These are phyloP conservation scores for Callyntrura sp. DNA, from an alignment of 2,888 invertebrate species.

Conservation along the genomic window DNA sequence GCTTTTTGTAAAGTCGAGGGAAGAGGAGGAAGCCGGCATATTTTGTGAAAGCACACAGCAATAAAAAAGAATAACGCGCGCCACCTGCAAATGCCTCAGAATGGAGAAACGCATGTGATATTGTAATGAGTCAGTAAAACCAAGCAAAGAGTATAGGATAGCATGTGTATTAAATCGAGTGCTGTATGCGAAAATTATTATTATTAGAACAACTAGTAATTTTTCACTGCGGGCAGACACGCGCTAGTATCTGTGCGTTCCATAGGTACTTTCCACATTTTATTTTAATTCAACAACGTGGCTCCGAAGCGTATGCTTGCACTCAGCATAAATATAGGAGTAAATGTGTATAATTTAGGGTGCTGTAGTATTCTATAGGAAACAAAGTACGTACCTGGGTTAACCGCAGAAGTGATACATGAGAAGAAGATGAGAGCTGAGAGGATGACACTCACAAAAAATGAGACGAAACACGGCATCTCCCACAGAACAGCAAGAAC, in stretches of 20 bases:
- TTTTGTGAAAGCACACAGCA: too few relatives aligned
- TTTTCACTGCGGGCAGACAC: neutral
- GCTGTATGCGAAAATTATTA: too few relatives aligned
- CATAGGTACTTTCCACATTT: neutral
- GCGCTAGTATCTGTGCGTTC: neutral
- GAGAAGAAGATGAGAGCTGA: constrained; percentile 74
- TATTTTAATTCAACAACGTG: neutral
- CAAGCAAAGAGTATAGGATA: too few relatives aligned
- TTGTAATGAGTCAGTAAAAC: too few relatives aligned
- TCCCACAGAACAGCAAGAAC: constrained; percentile 24
- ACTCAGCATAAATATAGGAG: neutral
- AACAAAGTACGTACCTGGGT: constrained; percentile 69
- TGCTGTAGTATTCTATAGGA: neutral
- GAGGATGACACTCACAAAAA: constrained; percentile 71
- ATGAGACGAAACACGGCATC: constrained; percentile 70
- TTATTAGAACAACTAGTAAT: too few relatives aligned
- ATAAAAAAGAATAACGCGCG: too few relatives aligned
- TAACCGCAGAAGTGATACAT: constrained; percentile 75
- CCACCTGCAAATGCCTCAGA: too few relatives aligned
- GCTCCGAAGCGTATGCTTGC: neutral
- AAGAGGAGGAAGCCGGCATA: too few relatives aligned
- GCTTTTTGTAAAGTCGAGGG: too few relatives aligned
- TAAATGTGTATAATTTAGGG: neutral
- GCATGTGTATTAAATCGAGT: too few relatives aligned
- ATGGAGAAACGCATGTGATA: too few relatives aligned